Base-by-base conservation (phyloP, 2,888 invertebrate species). In the Parnassius smintheus region DNA sequence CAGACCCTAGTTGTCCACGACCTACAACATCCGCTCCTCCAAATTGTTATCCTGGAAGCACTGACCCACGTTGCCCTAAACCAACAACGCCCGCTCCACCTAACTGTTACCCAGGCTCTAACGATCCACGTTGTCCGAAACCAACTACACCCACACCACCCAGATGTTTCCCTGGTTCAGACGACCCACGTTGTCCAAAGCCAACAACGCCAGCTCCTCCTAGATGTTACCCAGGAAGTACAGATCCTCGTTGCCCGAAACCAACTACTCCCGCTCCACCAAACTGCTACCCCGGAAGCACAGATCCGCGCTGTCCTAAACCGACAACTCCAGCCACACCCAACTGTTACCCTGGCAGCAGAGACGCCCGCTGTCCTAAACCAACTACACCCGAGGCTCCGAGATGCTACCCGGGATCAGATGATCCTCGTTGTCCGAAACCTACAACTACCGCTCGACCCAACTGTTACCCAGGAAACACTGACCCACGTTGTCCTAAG, bases 51-150 rank as follows among this genome's bases (percentile, higher is more conserved):
- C 67, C 66, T 4, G 83, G 74, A 10, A 65, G 64, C 10, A 62
- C 58, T 2, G 71, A 72, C n/a, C 63, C 70, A 2, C 72, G 73
- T 1, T 70, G 83, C 62, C 77, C 80, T 0, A 65, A 68, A 66
- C 68, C 71, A 1, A 68, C 73, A 2, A 70, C 75, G 9, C 65
- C 70, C 0, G 66, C 65, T 2, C 70, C 67, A 18, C 71, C 72
- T n/a, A 67, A 61, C 1, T 85, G 84, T 56, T 78, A 75, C 55
- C 81, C 81, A 13, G 87, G 87, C 4, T 80, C 82, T 7, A 70
- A 51, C 0, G 85, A 89, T 65, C 78, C 80, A 0, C 65, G 81
- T 11, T 83, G 82, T 56, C 78, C 76, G 1, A 70, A 68, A 59
- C 56, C 61, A 13, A 54, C 53, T 13, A 54, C 53, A 18, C 53